A percentile compares a stretch with the other conserved stretches of the same genome.
Evolutionary conservation across 2,888 invertebrate genomes (phyloP).

Genomic region (Elegia similella): DNA sequence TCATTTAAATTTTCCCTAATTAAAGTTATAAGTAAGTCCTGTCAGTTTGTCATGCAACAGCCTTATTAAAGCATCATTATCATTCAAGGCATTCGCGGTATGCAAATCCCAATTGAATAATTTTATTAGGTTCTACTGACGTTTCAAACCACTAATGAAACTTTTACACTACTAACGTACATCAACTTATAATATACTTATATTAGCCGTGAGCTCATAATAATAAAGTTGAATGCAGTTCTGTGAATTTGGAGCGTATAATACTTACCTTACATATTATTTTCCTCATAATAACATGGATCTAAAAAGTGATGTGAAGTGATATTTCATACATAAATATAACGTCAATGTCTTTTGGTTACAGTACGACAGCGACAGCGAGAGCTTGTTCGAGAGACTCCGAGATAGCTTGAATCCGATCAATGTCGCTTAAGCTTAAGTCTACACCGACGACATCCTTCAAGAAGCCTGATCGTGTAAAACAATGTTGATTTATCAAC

Average conservation of each 20-base stretch:
- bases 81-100: not conserved
- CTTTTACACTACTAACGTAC: too few relatives aligned
- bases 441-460: not conserved
- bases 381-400: conserved; percentile 52
- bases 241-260: not conserved
- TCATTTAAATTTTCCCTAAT: too few relatives aligned
- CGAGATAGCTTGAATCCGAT: conserved; percentile 43
- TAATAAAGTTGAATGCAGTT: not conserved
- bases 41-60: too few relatives aligned
- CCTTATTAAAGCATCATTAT: not conserved
- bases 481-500: too few relatives aligned
- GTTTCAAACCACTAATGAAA: not conserved
- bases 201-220: not conserved
- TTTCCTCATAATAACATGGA: too few relatives aligned
- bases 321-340: conserved; percentile 1
- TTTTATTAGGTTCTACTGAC: not conserved
- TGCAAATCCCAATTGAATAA: not conserved
- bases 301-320: too few relatives aligned
- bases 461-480: too few relatives aligned
- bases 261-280: too few relatives aligned
- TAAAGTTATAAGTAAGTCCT: too few relatives aligned
- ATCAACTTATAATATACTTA: not conserved
- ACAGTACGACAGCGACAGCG: conserved; percentile 52
- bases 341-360: conserved; percentile 30
- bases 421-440: conserved; percentile 50